These are phyloP conservation scores for Crambe crambe DNA, from an alignment of 37 sponge, comb jelly and placozoan genomes.

Conservation along the genomic window DNA sequence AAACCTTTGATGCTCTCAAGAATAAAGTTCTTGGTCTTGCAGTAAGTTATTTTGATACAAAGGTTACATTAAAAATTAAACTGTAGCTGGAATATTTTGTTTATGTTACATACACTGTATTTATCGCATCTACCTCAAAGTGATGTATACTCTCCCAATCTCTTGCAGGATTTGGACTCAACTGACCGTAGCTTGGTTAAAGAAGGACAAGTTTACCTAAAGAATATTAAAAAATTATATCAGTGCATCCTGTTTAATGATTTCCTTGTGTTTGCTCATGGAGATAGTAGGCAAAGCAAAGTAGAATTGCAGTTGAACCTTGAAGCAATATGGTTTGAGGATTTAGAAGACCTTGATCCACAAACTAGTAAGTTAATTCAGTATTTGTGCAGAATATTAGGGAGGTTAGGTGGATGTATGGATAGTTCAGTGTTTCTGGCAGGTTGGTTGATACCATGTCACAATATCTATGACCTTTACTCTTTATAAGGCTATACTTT, in stretches of 20 bases:
- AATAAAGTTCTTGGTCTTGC: constrained; percentile 76
- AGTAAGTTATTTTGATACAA: no score
- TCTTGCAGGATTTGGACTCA: constrained; percentile 54
- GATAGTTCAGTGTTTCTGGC: not conserved
- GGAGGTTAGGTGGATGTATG: not conserved
- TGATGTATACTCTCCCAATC: not conserved
- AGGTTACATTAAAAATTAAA: no score
- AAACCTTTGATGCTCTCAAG: constrained; percentile 67
- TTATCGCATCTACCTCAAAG: no score
- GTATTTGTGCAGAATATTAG: not conserved
- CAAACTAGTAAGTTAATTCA: constrained; percentile 59
- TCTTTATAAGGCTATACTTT: no score
- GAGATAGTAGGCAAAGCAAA: constrained; percentile 67
- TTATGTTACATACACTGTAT: no score
- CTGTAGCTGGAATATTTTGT: no score
- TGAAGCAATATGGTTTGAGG: constrained; percentile 91
- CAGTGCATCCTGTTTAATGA: constrained; percentile 94
- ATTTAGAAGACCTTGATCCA: constrained; percentile 88
- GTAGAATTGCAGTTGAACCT: constrained; percentile 81
- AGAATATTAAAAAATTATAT: constrained; percentile 81
- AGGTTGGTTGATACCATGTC: no score
- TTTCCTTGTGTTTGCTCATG: constrained; percentile 88
- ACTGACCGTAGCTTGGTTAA: constrained; percentile 64
- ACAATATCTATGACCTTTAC: no score
- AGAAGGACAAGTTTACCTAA: constrained; percentile 88